Conservation (phyloP, 2,113 vertebrate species). For the Lipophrys pholis region DNA sequence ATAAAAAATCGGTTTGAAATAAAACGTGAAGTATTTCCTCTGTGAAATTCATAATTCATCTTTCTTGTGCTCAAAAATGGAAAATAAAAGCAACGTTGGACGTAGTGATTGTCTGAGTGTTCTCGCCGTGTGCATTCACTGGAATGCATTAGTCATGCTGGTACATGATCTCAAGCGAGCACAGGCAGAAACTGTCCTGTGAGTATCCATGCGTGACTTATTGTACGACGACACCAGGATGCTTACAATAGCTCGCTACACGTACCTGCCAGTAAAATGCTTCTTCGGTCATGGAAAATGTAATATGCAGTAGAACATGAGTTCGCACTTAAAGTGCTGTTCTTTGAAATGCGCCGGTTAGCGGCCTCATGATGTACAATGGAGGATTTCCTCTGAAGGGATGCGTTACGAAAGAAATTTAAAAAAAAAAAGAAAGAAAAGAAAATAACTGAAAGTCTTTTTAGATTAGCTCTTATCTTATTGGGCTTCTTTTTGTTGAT, state of each 20-base stretch:
- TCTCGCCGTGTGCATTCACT: slow-evolving; percentile 6
- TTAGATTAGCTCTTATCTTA: slow-evolving; percentile 17
- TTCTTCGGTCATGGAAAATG: slow-evolving; percentile 28
- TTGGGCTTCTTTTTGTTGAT: slow-evolving; percentile 1
- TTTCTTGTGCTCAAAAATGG: slow-evolving; percentile 18
- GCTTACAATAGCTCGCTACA: slow-evolving; percentile 14
- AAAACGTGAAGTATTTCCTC: slow-evolving; percentile 41
- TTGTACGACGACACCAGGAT: slow-evolving; percentile 18
- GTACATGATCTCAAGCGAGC: not conserved
- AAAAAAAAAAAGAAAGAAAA: not conserved
- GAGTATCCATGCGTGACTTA: slow-evolving; percentile 11
- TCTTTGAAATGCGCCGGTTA: slow-evolving; percentile 47
- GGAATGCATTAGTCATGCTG: not conserved
- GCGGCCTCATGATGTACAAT: slow-evolving; percentile 40
- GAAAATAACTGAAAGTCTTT: slow-evolving; percentile 19
- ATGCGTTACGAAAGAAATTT: not conserved
- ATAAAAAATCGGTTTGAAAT: slow-evolving; percentile 69
- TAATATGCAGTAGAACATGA: slow-evolving; percentile 51
- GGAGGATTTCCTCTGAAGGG: slow-evolving; percentile 21
- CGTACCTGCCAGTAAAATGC: slow-evolving; percentile 27
- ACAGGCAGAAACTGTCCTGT: not conserved
- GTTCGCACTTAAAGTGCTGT: slow-evolving; percentile 55
- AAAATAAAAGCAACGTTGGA: slow-evolving; percentile 11
- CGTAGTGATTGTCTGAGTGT: slow-evolving; percentile 4
- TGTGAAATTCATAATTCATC: slow-evolving; percentile 43